Conservation (phyloP, 1,140 invertebrate species). For the Andricus grossulariae region DNA sequence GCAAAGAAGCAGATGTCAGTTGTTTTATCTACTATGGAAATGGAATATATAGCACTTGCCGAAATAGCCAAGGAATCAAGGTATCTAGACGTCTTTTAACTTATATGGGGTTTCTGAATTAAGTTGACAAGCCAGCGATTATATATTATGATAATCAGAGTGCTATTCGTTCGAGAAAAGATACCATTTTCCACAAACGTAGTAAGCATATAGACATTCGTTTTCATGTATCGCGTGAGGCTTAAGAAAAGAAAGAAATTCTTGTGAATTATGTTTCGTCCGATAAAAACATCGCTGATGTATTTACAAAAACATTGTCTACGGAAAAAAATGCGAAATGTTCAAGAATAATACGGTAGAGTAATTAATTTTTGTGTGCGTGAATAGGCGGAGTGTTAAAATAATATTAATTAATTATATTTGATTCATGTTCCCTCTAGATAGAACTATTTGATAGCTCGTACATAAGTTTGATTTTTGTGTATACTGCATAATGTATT, state of each 20-base stretch:
- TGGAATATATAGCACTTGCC: slow-evolving; percentile 28
- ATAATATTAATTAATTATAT: too few relatives aligned
- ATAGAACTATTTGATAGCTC: too few relatives aligned
- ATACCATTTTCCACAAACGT: slow-evolving; percentile 16
- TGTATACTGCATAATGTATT: too few relatives aligned
- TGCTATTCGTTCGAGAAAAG: slow-evolving; percentile 16
- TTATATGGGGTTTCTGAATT: slow-evolving; percentile 32
- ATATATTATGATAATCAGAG: slow-evolving; percentile 31
- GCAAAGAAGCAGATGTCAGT: slow-evolving; percentile 34
- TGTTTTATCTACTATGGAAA: slow-evolving; percentile 36
- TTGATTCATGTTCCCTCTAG: too few relatives aligned
- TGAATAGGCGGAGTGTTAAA: too few relatives aligned
- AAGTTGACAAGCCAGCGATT: background rate
- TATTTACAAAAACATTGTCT: slow-evolving; percentile 32
- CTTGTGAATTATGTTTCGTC: background rate
- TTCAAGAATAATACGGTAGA: background rate
- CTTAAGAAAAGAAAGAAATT: slow-evolving; percentile 1
- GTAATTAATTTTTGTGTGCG: too few relatives aligned
- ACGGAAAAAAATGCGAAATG: slow-evolving; percentile 32
- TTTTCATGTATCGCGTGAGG: slow-evolving; percentile 31
- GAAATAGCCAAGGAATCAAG: slow-evolving; percentile 18
- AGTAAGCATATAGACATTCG: slow-evolving; percentile 38
- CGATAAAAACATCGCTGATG: slow-evolving; percentile 28
- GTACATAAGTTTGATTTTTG: too few relatives aligned
- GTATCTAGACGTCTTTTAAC: slow-evolving; percentile 27